Evolutionary conservation across 2,113 vertebrate genomes (phyloP).

Genomic region (Chaetorhynchus papuensis): DNA sequence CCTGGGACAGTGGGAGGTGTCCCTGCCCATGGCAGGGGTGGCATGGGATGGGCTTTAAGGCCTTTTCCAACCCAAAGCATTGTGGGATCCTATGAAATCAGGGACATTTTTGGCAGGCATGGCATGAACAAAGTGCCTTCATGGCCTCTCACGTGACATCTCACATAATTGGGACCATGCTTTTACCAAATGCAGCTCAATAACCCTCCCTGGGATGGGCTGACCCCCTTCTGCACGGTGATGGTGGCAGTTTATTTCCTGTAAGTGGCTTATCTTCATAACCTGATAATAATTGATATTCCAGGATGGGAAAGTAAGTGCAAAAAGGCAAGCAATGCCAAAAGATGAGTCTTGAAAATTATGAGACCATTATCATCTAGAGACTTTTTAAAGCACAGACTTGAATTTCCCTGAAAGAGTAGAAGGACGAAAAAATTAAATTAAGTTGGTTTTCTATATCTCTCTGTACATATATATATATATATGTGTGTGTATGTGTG

Average conservation of each 20-base stretch:
- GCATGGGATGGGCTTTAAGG: accelerated
- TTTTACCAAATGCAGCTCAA: not conserved
- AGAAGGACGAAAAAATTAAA: not conserved
- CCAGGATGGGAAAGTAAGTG: not conserved
- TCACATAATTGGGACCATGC: not conserved
- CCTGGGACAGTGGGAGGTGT: not conserved
- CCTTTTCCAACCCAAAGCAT: not conserved
- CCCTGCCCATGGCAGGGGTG: not conserved
- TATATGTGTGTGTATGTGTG: not conserved
- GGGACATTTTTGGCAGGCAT: not conserved
- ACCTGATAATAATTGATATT: constrained; percentile 63
- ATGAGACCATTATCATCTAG: not conserved
- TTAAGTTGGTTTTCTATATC: accelerated
- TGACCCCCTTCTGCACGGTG: not conserved
- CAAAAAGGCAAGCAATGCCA: not conserved
- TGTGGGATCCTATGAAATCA: not conserved
- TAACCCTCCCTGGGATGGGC: not conserved
- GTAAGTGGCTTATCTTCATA: constrained; percentile 53
- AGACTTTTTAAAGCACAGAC: not conserved
- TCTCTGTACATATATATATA: accelerated
- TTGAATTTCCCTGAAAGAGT: not conserved
- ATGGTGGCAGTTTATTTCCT: constrained; percentile 1
- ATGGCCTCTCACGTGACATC: not conserved
- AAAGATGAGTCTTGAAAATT: not conserved
- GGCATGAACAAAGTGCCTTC: not conserved